Evolutionary conservation across 92 coral and sea anemone genomes (phyloP).

Genomic region (Hydrozoanthus gracilis): DNA sequence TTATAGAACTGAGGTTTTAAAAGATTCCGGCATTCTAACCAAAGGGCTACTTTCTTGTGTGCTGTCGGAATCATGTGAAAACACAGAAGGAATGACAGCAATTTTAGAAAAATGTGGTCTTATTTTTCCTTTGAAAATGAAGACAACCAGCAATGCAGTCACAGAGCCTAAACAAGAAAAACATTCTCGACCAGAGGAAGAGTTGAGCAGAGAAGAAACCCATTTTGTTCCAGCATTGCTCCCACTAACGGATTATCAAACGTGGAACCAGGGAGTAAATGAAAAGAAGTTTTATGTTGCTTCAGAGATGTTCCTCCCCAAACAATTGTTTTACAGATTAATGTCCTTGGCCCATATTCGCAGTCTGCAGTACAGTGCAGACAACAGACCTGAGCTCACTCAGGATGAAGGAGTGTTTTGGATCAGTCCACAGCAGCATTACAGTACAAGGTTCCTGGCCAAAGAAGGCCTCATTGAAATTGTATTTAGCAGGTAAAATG

Average conservation of each 20-base stretch:
- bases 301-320: slow-evolving; percentile 13
- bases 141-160: not conserved
- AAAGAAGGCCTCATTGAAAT: slow-evolving; percentile 16
- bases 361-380: slow-evolving; percentile 12
- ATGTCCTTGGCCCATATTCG: slow-evolving; percentile 4
- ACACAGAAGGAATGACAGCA: not conserved
- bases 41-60: slow-evolving; percentile 5
- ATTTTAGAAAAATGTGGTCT: not conserved
- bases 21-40: not conserved
- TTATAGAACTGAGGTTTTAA: not conserved
- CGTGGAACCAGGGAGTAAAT: not conserved
- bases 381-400: slow-evolving; percentile 6
- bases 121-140: not conserved
- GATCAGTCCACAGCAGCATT: slow-evolving; percentile 3
- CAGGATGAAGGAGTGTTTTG: slow-evolving; percentile 29
- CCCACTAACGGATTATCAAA: not conserved
- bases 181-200: not conserved
- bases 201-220: slow-evolving; percentile 5
- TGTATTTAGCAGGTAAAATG: not conserved
- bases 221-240: slow-evolving; percentile 17
- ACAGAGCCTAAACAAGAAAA: not conserved
- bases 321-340: slow-evolving; percentile 24
- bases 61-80: not conserved
- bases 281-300: not conserved
- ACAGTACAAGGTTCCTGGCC: not conserved